Evolutionary conservation across 1,140 invertebrate species (phyloP).

Genomic region (Globodera rostochiensis): DNA sequence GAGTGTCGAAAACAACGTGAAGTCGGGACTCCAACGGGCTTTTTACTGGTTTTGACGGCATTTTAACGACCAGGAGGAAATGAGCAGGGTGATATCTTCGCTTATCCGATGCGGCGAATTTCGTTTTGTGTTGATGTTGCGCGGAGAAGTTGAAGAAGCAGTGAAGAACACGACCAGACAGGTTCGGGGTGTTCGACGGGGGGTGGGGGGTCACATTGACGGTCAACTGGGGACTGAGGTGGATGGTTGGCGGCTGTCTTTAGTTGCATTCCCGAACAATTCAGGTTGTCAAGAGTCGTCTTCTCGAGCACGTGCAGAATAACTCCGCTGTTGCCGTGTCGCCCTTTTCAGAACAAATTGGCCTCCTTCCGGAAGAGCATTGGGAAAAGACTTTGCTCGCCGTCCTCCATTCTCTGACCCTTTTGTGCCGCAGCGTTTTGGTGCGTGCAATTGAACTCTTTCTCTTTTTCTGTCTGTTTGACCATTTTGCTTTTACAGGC

Average conservation of each 20-base stretch:
- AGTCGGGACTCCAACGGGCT: conserved; percentile 7
- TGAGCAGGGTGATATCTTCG: conserved; percentile 64
- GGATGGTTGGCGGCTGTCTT: not conserved
- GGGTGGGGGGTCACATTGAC: not conserved
- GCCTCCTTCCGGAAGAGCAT: not conserved
- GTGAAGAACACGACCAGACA: conserved; percentile 60
- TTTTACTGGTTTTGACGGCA: not conserved
- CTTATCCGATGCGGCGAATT: conserved; percentile 65
- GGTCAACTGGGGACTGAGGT: not conserved
- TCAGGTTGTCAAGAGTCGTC: conserved; percentile 55
- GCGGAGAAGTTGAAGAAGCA: conserved; percentile 59
- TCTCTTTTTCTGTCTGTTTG: not conserved
- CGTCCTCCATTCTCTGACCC: conserved; percentile 19
- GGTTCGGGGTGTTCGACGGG: conserved; percentile 27
- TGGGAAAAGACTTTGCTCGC: conserved; percentile 16
- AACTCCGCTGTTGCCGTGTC: conserved; percentile 22
- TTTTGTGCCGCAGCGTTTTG: conserved; percentile 12
- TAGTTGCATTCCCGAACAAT: conserved; percentile 10
- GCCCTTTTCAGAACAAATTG: conserved; percentile 22
- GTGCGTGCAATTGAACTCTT: not conserved
- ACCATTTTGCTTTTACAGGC: not conserved
- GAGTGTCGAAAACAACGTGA: conserved; percentile 7
- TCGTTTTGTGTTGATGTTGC: conserved; percentile 57
- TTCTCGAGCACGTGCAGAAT: conserved; percentile 41
- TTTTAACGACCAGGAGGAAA: conserved; percentile 49